Base-by-base conservation (phyloP, 2,888 invertebrate genomes). In the Lacanobia oleracea region DNA sequence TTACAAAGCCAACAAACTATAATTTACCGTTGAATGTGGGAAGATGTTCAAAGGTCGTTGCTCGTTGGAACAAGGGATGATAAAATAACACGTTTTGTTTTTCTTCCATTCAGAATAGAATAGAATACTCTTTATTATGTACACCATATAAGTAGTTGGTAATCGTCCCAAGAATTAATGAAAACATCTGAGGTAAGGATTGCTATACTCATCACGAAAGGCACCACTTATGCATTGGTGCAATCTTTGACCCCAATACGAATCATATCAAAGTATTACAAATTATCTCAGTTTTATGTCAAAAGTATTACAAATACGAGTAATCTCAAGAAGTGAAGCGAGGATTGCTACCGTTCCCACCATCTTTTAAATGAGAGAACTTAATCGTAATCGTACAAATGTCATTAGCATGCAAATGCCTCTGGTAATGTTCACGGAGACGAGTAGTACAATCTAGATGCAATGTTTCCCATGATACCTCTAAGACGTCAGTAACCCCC, bases 231-330 rank as follows among this genome's bases (percentile, higher is more conserved):
- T 56, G 51, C 60, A 70, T 59, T 70, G 40, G 61, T 68, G 75
- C 74, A 79, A 76, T 79, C 10, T 66, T 67, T 67, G 61, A 70
- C 83, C 75, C 57, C 53, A 81, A 84, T 78, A 45, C 53, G 14
- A 18, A 43, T 18, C 53, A 27, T 57, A 57, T 59, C 48, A 68
- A 21, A 59, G 37, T 75, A 53, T 67, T 53, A 27, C 66, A 45
- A 57, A 51, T 51, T 57, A 57, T 72, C 54, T 60, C 53, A 79
- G 48, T 21, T 59, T 23, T 50, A 71, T 77, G 43, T 77, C 70
- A 67, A 69, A 40, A 67, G 51, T 75, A 53, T 67, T 53, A 23
- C 66, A 51, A 43, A 56, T 50, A 33, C 33, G 33, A 33, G 33
- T 33, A 57, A 61, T 74, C 40, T 63, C 37, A 79, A 54, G 81